These are phyloP conservation scores for Parthenolecanium corni DNA, from an alignment of 2,888 invertebrate species.

Conservation along the genomic window DNA sequence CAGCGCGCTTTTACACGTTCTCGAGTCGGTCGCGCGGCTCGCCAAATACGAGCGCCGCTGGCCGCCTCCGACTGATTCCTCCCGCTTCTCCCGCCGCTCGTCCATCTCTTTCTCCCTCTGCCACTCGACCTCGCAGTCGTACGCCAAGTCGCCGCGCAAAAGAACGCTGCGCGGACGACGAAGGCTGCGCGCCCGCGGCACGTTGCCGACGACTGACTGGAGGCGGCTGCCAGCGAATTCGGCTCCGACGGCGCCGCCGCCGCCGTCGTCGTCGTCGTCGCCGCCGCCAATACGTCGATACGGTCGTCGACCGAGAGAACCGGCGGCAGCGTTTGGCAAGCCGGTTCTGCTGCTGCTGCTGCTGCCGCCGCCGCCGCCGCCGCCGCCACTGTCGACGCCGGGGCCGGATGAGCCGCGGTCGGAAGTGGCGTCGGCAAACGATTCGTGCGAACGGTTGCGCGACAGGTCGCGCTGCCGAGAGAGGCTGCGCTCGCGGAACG, in stretches of 20 bases:
- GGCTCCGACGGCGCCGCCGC: neutral
- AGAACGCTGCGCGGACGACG: too few species aligned
- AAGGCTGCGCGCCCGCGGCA: too few species aligned
- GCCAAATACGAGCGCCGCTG: too few species aligned
- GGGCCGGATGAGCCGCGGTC: neutral
- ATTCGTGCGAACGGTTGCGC: conserved; percentile 9
- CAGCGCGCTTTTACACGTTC: neutral
- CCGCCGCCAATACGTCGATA: conserved; percentile 9
- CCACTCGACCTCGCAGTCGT: too few species aligned
- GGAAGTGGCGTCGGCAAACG: neutral
- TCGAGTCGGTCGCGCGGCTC: too few species aligned
- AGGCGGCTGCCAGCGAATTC: neutral
- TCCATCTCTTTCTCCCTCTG: too few species aligned
- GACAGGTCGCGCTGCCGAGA: conserved; percentile 22
- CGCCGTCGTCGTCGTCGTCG: neutral
- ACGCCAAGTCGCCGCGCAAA: too few species aligned
- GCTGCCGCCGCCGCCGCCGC: neutral
- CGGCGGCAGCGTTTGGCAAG: conserved; percentile 3
- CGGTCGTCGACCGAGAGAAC: neutral
- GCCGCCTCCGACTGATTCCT: too few species aligned
- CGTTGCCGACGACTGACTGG: too few species aligned
- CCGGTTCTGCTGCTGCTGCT: conserved; percentile 20
- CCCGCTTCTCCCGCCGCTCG: too few species aligned
- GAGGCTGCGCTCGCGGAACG: conserved; percentile 16
- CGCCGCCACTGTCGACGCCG: conserved; percentile 3